Percentiles rank a stretch among this genome's conserved stretches.
phyloP scores from a whole-genome alignment of 2,797 vertebrate species.

The Melanotaenia parkinsoni region DNA sequence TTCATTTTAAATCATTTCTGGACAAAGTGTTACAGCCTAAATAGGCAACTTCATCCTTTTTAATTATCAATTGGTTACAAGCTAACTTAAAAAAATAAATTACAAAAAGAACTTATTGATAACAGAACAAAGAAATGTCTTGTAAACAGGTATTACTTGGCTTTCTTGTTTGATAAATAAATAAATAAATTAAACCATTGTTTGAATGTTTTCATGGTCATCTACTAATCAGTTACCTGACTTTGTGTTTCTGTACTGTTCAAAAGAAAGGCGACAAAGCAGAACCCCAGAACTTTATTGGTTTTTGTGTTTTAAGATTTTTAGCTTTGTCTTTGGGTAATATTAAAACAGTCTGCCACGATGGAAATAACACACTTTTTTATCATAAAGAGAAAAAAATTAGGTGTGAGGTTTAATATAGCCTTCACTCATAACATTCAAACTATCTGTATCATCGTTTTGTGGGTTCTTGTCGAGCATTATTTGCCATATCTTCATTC shows the following conservation, averaged over 20 bases:
- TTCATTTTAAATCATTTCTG: neutral
- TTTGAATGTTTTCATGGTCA: neutral
- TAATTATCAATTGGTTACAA: too few species aligned
- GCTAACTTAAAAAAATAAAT: neutral
- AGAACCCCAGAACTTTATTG: too few species aligned
- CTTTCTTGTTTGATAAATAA: neutral
- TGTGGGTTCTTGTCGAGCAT: neutral
- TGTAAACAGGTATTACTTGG: neutral
- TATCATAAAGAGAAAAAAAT: neutral
- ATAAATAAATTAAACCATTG: neutral
- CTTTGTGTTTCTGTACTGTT: too few species aligned
- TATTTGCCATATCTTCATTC: neutral
- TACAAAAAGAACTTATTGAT: neutral
- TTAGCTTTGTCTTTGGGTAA: too few species aligned
- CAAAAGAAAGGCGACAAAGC: too few species aligned
- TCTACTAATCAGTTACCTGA: neutral
- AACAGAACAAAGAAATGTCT: neutral
- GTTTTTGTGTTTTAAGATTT: too few species aligned
- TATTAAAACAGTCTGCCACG: too few species aligned
- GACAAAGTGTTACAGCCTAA: neutral
- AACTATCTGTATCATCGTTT: neutral
- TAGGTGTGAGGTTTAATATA: neutral
- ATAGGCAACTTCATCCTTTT: neutral
- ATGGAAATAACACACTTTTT: neutral
- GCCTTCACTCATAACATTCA: neutral